These are phyloP conservation scores for Otus scops DNA, from an alignment of 2,797 vertebrate genomes.

Conservation along the genomic window DNA sequence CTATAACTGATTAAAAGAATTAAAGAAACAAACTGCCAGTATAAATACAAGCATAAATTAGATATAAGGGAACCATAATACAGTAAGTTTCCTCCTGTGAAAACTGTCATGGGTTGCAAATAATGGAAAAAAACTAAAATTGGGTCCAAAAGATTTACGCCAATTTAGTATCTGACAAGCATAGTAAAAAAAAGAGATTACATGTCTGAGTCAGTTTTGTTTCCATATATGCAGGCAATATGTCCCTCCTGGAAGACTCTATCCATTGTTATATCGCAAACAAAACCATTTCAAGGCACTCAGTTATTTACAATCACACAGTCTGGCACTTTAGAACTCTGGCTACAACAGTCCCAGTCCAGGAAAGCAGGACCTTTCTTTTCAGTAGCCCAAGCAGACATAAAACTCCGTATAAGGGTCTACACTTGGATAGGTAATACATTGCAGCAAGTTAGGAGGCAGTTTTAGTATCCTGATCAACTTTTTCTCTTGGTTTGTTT, in stretches of 20 bases:
- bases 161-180: background rate
- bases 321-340: background rate
- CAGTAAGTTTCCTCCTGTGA: constrained; percentile 2
- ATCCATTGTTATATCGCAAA: background rate
- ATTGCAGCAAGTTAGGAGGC: background rate
- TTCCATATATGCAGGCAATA: background rate
- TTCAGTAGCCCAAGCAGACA: background rate
- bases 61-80: background rate
- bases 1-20: constrained; percentile 86
- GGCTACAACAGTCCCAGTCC: background rate
- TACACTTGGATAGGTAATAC: background rate
- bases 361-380: background rate
- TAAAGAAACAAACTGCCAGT: constrained; percentile 70
- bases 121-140: constrained; percentile 32
- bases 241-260: background rate
- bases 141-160: background rate
- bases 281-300: background rate
- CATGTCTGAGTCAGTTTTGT: background rate
- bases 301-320: background rate
- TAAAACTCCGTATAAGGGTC: background rate
- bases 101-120: constrained; percentile 2
- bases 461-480: background rate
- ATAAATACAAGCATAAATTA: constrained; percentile 48
- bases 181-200: background rate
- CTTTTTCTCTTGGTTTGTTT: background rate